These are phyloP conservation scores for Porites lobata DNA, from an alignment of 92 coral and sea anemone genomes.

Conservation along the genomic window DNA sequence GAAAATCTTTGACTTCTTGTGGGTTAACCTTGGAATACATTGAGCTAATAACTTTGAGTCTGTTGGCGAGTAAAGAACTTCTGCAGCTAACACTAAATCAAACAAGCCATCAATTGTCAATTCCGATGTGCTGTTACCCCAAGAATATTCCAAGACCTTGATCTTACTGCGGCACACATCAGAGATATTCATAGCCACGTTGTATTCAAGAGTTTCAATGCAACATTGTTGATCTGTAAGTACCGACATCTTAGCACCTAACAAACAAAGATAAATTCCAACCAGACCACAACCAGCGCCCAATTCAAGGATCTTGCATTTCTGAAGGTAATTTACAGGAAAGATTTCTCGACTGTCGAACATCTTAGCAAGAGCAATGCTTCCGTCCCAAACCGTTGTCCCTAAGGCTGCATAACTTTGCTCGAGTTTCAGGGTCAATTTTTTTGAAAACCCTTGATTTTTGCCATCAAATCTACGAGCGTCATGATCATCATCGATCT, in stretches of 20 bases:
- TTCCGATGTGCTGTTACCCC: slow-evolving; percentile 74
- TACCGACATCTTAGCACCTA: slow-evolving; percentile 83
- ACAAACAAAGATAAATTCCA: slow-evolving; percentile 78
- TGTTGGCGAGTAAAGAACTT: slow-evolving; percentile 86
- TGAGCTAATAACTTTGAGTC: slow-evolving; percentile 86
- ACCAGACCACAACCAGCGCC: slow-evolving; percentile 98
- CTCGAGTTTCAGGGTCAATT: slow-evolving; percentile 60
- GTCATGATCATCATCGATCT: slow-evolving; percentile 21
- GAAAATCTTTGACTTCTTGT: slow-evolving; percentile 66
- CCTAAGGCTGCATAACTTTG: slow-evolving; percentile 91
- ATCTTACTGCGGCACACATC: slow-evolving; percentile 38
- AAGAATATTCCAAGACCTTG: slow-evolving; percentile 74
- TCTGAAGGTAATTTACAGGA: slow-evolving; percentile 57
- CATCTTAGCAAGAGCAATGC: slow-evolving; percentile 95
- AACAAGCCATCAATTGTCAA: slow-evolving; percentile 74
- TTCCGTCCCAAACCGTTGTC: slow-evolving; percentile 98
- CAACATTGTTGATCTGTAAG: slow-evolving; percentile 87
- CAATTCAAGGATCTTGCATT: slow-evolving; percentile 75
- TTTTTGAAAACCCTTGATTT: neutral
- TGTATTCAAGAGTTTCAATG: slow-evolving; percentile 78
- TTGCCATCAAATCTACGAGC: neutral
- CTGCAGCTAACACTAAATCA: slow-evolving; percentile 91
- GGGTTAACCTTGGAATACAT: slow-evolving; percentile 70
- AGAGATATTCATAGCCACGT: slow-evolving; percentile 70
- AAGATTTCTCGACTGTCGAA: slow-evolving; percentile 79